Evolutionary conservation across 2,113 vertebrate genomes (phyloP).

Genomic region (Siniperca chuatsi): DNA sequence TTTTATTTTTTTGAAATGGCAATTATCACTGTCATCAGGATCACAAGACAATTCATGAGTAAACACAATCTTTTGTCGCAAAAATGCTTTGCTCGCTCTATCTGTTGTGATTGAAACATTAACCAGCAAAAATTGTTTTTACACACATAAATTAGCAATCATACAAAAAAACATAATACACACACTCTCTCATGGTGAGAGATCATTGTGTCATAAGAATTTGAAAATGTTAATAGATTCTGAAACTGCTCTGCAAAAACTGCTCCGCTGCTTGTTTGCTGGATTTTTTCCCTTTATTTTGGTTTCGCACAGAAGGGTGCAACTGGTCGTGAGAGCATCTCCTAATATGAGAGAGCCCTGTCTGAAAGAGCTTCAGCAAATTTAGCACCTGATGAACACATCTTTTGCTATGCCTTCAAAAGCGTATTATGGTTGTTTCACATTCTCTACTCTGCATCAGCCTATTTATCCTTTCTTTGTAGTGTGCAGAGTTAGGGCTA

Average conservation of each 20-base stretch:
- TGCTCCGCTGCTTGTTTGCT: neutral
- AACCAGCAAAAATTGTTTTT: neutral
- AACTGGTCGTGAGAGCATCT: neutral
- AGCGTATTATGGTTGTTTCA: neutral
- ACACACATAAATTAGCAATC: neutral
- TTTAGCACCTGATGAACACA: slow-evolving; percentile 24
- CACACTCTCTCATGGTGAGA: neutral
- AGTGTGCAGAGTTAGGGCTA: neutral
- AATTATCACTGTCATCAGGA: neutral
- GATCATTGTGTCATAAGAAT: neutral
- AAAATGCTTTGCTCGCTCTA: neutral
- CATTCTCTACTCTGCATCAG: neutral
- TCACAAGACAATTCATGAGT: neutral
- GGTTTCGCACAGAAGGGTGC: slow-evolving; percentile 11
- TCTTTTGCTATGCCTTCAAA: neutral
- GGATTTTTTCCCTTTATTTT: neutral
- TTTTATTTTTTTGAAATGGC: neutral
- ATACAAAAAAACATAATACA: neutral
- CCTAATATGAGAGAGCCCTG: slow-evolving; percentile 5
- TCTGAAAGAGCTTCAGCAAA: neutral
- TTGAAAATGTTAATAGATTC: neutral
- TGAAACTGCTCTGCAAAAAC: neutral
- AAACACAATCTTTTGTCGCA: slow-evolving; percentile 3
- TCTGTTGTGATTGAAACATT: slow-evolving; percentile 1
- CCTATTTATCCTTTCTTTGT: neutral